Percentiles rank a stretch among this genome's conserved stretches.
These are phyloP conservation scores for Adela reaumurella DNA, from an alignment of 2,888 invertebrate genomes.

Conservation along the genomic window DNA sequence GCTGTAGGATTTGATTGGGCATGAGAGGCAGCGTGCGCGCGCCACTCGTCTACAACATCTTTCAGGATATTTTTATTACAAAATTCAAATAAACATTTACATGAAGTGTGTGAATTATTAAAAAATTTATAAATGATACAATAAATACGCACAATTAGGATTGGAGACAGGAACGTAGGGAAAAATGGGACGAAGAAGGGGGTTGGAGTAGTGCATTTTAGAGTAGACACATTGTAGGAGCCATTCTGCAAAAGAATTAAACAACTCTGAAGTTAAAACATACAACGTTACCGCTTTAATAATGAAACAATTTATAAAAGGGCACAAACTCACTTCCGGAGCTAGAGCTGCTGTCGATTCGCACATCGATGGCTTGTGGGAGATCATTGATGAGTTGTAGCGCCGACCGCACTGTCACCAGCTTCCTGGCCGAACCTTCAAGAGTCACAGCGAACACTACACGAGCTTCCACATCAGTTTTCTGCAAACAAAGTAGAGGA, in stretches of 20 bases:
- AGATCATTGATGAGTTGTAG: conserved; percentile 76
- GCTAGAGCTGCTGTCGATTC: conserved; percentile 24
- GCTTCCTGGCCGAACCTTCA: conserved; percentile 91
- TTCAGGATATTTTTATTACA: too few species aligned
- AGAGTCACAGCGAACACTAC: conserved; percentile 88
- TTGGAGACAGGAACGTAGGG: background rate
- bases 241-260: background rate
- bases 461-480: conserved; percentile 59
- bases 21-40: too few species aligned
- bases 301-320: too few species aligned
- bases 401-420: conserved; percentile 90
- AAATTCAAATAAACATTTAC: too few species aligned
- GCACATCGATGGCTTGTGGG: conserved; percentile 60
- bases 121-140: too few species aligned
- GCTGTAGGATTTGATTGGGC: too few species aligned
- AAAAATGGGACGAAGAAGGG: background rate
- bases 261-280: too few species aligned
- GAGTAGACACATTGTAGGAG: background rate
- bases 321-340: background rate
- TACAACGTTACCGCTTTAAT: too few species aligned
- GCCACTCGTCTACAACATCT: too few species aligned
- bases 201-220: background rate
- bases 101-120: too few species aligned
- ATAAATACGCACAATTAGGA: background rate
- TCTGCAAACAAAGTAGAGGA: conserved; percentile 17